Percentiles rank a stretch among this genome's conserved stretches.
Conservation (phyloP, 2,888 invertebrate genomes). For the Autographa pulchrina region DNA sequence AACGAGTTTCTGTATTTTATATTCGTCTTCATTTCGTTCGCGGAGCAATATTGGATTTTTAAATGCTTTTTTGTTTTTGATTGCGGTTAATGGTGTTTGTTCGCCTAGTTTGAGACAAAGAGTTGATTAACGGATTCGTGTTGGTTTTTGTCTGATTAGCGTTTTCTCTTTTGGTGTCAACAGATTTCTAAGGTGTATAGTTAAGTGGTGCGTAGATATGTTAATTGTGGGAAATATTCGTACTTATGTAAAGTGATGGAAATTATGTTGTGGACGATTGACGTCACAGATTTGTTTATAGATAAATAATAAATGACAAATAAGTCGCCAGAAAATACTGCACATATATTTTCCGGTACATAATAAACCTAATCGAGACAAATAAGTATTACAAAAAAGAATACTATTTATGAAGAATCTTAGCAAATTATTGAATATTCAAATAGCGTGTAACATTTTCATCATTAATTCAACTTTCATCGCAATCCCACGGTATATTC, state of each 20-base stretch:
- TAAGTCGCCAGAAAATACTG: too few relatives aligned
- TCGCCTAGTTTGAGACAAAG: slow-evolving; percentile 56
- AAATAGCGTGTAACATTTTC: not conserved
- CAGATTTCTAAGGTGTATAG: slow-evolving; percentile 26
- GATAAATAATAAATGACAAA: too few relatives aligned
- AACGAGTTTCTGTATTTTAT: slow-evolving; percentile 75
- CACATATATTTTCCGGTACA: too few relatives aligned
- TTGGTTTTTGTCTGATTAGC: slow-evolving; percentile 43
- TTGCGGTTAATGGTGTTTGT: slow-evolving; percentile 52
- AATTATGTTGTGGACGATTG: not conserved
- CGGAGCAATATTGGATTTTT: slow-evolving; percentile 70
- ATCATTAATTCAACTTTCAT: not conserved
- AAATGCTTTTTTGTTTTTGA: slow-evolving; percentile 53
- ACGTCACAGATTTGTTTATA: not conserved
- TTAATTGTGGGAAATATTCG: not conserved
- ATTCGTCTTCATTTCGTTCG: slow-evolving; percentile 76
- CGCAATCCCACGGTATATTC: not conserved
- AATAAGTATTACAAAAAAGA: not conserved
- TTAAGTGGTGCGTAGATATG: not conserved
- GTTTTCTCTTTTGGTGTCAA: slow-evolving; percentile 49
- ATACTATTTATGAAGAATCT: not conserved
- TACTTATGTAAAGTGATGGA: not conserved
- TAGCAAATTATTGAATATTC: not conserved
- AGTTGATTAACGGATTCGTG: slow-evolving; percentile 41
- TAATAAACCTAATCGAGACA: too few relatives aligned